phyloP scores from a whole-genome alignment of 2,888 invertebrate species.

The Hoplodrina ambigua region DNA sequence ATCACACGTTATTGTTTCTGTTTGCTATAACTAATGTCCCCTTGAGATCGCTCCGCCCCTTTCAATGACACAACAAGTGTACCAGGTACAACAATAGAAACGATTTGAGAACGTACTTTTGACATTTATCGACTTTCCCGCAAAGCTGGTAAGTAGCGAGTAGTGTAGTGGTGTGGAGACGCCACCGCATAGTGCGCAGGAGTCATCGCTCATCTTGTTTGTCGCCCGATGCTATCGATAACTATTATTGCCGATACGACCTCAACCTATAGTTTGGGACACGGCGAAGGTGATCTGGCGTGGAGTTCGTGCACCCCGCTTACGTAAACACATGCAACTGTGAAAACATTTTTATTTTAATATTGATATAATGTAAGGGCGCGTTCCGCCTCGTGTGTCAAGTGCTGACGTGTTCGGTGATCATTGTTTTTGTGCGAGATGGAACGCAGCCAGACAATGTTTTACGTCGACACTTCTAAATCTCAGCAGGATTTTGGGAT shows the following conservation, averaged over 20 bases:
- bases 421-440: constrained; percentile 58
- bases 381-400: constrained; percentile 59
- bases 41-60: constrained; percentile 14
- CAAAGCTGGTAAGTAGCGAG: constrained; percentile 39
- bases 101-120: constrained; percentile 68
- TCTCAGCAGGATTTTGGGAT: constrained; percentile 45
- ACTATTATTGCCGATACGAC: constrained; percentile 85
- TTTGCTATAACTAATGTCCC: constrained; percentile 29
- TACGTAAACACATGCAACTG: constrained; percentile 86
- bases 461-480: constrained; percentile 47
- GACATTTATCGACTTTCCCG: constrained; percentile 75
- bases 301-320: constrained; percentile 85
- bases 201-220: constrained; percentile 80
- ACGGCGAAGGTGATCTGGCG: constrained; percentile 83
- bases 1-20: constrained; percentile 7
- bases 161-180: constrained; percentile 45
- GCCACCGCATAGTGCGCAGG: constrained; percentile 57
- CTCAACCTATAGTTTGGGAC: constrained; percentile 87
- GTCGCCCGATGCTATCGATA: constrained; percentile 80
- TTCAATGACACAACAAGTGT: constrained; percentile 44
- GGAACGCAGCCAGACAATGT: constrained; percentile 60
- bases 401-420: constrained; percentile 57
- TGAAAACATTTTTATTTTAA: constrained; percentile 77
- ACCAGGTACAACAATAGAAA: constrained; percentile 49
- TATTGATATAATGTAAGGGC: constrained; percentile 71